Evolutionary conservation across 2,888 invertebrate species (phyloP).

Genomic region (Serripes groenlandicus): DNA sequence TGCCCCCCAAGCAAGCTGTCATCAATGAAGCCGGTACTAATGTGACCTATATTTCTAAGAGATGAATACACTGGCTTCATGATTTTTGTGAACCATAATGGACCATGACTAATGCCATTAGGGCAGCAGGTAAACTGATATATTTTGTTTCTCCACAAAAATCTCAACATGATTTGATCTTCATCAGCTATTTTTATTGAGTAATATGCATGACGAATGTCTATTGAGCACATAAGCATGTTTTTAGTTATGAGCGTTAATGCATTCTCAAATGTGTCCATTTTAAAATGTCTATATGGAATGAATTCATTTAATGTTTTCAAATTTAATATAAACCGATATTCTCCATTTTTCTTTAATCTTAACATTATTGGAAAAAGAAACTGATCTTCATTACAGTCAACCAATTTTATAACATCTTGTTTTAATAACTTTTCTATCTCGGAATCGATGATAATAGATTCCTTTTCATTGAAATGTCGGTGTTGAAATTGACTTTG

Average conservation of each 20-base stretch:
- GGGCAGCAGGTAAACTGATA: constrained; percentile 44
- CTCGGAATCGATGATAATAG: constrained; percentile 18
- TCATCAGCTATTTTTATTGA: constrained; percentile 42
- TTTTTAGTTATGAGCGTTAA: constrained; percentile 21
- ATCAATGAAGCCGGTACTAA: constrained; percentile 59
- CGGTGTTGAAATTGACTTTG: background rate
- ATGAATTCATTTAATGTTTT: constrained; percentile 51
- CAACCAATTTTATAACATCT: constrained; percentile 22
- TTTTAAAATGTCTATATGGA: constrained; percentile 58
- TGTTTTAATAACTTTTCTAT: constrained; percentile 7
- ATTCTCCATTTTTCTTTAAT: constrained; percentile 57
- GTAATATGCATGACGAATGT: constrained; percentile 58
- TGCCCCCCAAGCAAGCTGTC: constrained; percentile 42
- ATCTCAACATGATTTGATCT: constrained; percentile 36
- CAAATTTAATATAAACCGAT: constrained; percentile 54
- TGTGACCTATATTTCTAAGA: constrained; percentile 43
- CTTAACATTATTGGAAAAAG: constrained; percentile 54
- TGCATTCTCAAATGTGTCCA: constrained; percentile 40
- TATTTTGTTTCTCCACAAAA: constrained; percentile 47
- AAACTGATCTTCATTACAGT: constrained; percentile 38
- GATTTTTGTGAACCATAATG: constrained; percentile 62
- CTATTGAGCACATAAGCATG: constrained; percentile 38
- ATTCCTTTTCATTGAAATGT: background rate
- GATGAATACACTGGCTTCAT: constrained; percentile 63
- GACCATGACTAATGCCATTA: constrained; percentile 55